A percentile compares a stretch with the other conserved stretches of the same genome.
Evolutionary conservation across 2,888 invertebrate genomes (phyloP).

Genomic region (Caenorhabditis sp.): DNA sequence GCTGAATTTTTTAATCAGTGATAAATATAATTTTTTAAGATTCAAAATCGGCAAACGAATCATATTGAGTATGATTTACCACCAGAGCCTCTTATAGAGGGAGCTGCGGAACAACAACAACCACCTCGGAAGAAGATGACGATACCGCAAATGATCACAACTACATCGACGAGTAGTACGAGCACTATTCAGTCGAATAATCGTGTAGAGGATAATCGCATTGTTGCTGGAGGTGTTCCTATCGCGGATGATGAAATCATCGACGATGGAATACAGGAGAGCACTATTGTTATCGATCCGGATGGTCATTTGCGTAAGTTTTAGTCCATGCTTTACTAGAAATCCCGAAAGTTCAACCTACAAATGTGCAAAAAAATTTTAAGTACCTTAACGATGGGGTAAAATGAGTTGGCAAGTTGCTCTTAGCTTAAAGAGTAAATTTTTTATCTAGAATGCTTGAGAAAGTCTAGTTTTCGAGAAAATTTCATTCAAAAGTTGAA

Average conservation of each 20-base stretch:
- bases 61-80: conserved; percentile 15
- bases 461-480: too few relatives aligned
- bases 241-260: conserved; percentile 48
- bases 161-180: neutral
- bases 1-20: neutral
- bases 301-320: conserved; percentile 25
- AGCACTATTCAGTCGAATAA: neutral
- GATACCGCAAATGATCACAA: neutral
- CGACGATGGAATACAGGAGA: conserved; percentile 42
- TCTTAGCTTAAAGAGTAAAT: too few relatives aligned
- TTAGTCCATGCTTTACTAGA: too few relatives aligned
- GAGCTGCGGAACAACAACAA: neutral
- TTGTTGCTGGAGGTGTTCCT: conserved; percentile 13
- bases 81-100: conserved; percentile 21
- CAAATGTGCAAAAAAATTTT: too few relatives aligned
- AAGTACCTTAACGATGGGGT: too few relatives aligned
- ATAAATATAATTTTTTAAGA: neutral
- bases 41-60: too few relatives aligned
- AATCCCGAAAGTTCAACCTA: too few relatives aligned
- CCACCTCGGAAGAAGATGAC: neutral
- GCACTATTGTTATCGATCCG: conserved; percentile 38
- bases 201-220: conserved; percentile 3
- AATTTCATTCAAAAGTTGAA: too few relatives aligned
- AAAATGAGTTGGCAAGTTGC: too few relatives aligned
- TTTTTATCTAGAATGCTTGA: too few relatives aligned